These are phyloP conservation scores for Carassius auratus DNA, from an alignment of 2,113 vertebrate genomes.

Conservation along the genomic window DNA sequence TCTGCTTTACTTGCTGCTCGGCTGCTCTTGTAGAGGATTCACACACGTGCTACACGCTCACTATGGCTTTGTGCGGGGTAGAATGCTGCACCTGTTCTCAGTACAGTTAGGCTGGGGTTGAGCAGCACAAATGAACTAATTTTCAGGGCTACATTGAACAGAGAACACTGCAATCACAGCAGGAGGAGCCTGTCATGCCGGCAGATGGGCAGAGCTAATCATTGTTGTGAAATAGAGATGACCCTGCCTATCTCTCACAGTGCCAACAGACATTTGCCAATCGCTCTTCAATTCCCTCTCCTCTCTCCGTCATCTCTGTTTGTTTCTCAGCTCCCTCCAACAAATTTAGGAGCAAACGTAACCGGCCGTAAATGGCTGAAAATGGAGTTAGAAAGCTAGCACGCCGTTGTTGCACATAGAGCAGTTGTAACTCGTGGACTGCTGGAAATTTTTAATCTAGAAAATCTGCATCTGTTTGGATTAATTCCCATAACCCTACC, in stretches of 20 bases:
- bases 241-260: conserved; percentile 74
- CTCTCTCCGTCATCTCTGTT: conserved; percentile 51
- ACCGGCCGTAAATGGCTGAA: conserved; percentile 67
- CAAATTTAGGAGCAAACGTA: conserved; percentile 60
- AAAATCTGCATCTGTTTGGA: conserved; percentile 15
- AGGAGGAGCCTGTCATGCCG: conserved; percentile 66
- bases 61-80: conserved; percentile 49
- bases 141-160: conserved; percentile 73
- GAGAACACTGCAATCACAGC: conserved; percentile 78
- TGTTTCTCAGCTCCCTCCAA: conserved; percentile 65
- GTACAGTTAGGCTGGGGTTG: conserved; percentile 65
- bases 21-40: conserved; percentile 35
- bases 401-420: conserved; percentile 66
- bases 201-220: conserved; percentile 81
- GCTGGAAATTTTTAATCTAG: conserved; percentile 55
- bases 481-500: conserved; percentile 1
- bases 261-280: conserved; percentile 69
- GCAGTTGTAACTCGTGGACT: conserved; percentile 72
- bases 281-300: conserved; percentile 52
- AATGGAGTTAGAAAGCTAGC: conserved; percentile 73
- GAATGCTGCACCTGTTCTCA: conserved; percentile 72
- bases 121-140: conserved; percentile 77
- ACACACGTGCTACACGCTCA: conserved; percentile 13
- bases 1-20: conserved; percentile 50
- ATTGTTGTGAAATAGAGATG: conserved; percentile 82